phyloP scores from a whole-genome alignment of 1,140 invertebrate genomes.

The Littorina saxatilis region DNA sequence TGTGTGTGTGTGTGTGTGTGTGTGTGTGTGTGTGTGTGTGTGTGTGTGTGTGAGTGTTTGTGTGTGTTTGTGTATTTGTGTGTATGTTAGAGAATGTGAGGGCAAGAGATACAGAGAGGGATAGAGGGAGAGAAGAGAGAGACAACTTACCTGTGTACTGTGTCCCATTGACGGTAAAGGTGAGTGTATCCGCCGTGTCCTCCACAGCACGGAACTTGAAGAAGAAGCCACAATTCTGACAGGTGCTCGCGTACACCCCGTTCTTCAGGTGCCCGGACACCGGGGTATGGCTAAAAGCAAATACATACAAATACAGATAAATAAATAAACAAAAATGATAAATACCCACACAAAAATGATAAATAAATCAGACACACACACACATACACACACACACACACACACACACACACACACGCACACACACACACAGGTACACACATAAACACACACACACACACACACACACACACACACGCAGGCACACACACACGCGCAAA shows the following conservation, averaged over 20 bases:
- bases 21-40: too few relatives aligned
- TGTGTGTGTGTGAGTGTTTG: too few relatives aligned
- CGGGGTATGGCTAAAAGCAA: not conserved
- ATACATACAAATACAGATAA: not conserved
- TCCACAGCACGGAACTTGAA: conserved; percentile 54
- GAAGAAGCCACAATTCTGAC: conserved; percentile 60
- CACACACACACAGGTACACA: not conserved
- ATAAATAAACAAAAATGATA: not conserved
- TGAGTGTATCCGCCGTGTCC: conserved; percentile 47
- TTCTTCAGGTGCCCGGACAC: not conserved
- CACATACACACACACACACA: not conserved
- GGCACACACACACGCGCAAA: not conserved
- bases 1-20: too few relatives aligned
- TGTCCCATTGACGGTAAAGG: conserved; percentile 60
- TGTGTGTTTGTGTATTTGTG: too few relatives aligned
- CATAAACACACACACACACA: conserved; percentile 6
- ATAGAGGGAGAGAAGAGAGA: not conserved
- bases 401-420: not conserved
- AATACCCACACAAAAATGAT: not conserved
- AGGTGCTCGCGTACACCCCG: conserved; percentile 56
- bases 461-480: not conserved
- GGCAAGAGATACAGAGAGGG: not conserved
- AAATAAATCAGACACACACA: too few relatives aligned
- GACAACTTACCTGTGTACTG: conserved; percentile 53
- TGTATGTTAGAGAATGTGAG: too few relatives aligned